Conservation (phyloP, 2,888 invertebrate species). For the Ariolimax columbianus region DNA sequence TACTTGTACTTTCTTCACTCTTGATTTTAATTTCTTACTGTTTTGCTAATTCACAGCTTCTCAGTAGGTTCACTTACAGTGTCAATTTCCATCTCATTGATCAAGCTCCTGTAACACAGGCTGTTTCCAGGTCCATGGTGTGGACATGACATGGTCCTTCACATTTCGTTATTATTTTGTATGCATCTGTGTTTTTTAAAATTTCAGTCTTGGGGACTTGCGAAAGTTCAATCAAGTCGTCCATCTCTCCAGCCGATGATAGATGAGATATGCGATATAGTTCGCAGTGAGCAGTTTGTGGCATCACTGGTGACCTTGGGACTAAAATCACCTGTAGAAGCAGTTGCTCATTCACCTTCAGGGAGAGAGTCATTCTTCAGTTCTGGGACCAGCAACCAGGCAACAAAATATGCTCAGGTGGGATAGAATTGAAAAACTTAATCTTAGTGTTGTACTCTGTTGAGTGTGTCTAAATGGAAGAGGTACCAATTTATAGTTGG, state of each 20-base stretch:
- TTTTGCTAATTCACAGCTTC: too few species aligned
- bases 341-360: slow-evolving; percentile 10
- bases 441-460: too few species aligned
- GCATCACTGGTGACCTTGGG: slow-evolving; percentile 82
- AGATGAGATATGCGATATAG: slow-evolving; percentile 82
- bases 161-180: too few species aligned
- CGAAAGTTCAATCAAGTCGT: slow-evolving; percentile 74
- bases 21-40: too few species aligned
- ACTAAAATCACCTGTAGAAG: slow-evolving; percentile 78
- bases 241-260: slow-evolving; percentile 72
- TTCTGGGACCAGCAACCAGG: slow-evolving; percentile 16
- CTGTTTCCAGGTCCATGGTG: too few species aligned
- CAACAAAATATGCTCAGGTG: slow-evolving; percentile 67
- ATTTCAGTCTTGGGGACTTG: slow-evolving; percentile 77
- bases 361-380: slow-evolving; percentile 32
- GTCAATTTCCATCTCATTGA: too few species aligned
- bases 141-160: too few species aligned
- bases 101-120: too few species aligned
- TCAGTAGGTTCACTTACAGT: too few species aligned
- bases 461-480: too few species aligned
- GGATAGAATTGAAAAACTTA: not conserved
- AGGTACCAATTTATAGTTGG: too few species aligned
- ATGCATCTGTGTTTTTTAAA: not conserved
- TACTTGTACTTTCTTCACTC: too few species aligned
- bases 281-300: slow-evolving; percentile 84